Base-by-base conservation (phyloP, 2,113 vertebrate genomes). In the Silurus meridionalis region DNA sequence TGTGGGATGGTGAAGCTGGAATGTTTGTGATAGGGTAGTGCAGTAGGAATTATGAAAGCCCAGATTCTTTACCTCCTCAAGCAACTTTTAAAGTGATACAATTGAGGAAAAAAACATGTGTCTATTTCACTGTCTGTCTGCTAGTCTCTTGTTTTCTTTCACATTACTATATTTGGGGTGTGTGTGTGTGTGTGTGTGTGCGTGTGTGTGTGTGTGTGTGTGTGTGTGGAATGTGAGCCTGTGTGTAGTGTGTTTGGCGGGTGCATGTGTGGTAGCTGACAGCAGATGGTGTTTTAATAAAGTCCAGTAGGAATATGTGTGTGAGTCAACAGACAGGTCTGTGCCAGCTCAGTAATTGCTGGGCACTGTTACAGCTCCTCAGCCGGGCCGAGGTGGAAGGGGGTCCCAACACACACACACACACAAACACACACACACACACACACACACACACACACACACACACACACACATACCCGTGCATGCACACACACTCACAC, bases 241-340 rank as follows among this genome's bases (percentile, higher is more conserved):
- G 53, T 79, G 83, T 85, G 72, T 90, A 79, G 64, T 83, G n/a
- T 80, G 87, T 91, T 86, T 53, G 52, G 58, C 71, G 61, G 69
- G 91, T 91, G 64, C 60, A 69, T 84, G 86, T 89, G 83, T 86
- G 86, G 90, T 95, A 93, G 91, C 96, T 93, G 95, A 97, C 95
- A 96, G 96, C 98, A 99, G 98, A 99, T 99, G 98, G 98, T 98
- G 97, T 99, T 99, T 99, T 99, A 99, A 99, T 99, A 99, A 99
- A 97, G 98, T 99, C 98, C 98, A 97, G 97, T 98, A 99, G 98
- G 98, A 99, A 99, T 99, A 99, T 97, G 95, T 96, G 96, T 97
- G 97, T 98, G 97, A 97, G 96, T 98, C 98, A 99, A 99, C 97
- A 99, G 96, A 96, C 95, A 94, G 92, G 93, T 57, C 92, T 96